Evolutionary conservation across 2,888 invertebrate genomes (phyloP), one percentile per base, ranked within the genome.

Genomic region (Agonopterix subpropinquella): DNA sequence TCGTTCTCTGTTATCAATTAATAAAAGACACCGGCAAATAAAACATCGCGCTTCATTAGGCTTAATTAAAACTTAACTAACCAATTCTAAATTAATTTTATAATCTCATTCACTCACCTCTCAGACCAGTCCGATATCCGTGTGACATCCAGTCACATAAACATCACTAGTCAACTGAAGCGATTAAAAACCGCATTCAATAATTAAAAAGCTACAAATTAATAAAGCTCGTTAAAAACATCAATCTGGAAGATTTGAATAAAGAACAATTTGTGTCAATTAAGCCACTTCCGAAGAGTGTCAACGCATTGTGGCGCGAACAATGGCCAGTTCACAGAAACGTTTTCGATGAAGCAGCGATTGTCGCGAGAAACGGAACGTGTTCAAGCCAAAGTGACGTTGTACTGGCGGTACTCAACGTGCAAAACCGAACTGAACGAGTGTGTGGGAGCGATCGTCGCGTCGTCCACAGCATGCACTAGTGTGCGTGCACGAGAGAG

Each of bases 251-350:
- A 28, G 28, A 28, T 39, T 39, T 28, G 13, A 18, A 37, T 44
- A 11, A 55, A 56, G 56, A 64, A 62, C 61, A 59, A 63, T 61
- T 58, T 53, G 59, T 53, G 57, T 57, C 61, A 63, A 64, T 66
- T 64, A 61, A 53, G 57, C 58, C 65, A 65, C 64, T 64, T 64
- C 59, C 62, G 59, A 64, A 62, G 53, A 59, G 60, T 64, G 66
- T 70, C 67, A 67, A 65, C 62, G 66, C 67, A 70, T 73, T 69
- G 65, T 70, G 70, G 76, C 75, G 76, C 70, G 75, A 73, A 73
- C 65, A 62, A 69, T 65, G 58, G 59, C 28, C 55, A 51, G 49
- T 58, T 59, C 57, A 56, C 50, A 52, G 57, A 59, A 62, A 55
- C 58, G 61, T 52, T 58, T 55, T 52, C 52, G 49, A 56, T 51